phyloP scores from a whole-genome alignment of 2,797 vertebrate genomes.

The Ctenochaetus hawaiiensis region DNA sequence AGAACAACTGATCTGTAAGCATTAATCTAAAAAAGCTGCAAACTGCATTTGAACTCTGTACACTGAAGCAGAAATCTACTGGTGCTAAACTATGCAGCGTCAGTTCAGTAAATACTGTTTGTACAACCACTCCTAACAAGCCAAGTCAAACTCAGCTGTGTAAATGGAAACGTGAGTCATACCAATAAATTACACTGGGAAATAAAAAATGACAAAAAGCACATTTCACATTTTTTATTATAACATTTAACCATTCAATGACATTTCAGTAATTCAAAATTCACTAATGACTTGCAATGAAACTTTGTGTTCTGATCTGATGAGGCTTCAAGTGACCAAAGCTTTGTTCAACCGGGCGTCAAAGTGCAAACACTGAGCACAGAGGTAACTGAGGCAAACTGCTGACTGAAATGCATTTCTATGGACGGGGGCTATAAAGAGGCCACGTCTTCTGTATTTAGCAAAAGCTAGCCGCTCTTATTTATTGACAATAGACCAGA shows the following conservation, averaged over 20 bases:
- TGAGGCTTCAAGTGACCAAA: slow-evolving; percentile 29
- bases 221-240: slow-evolving; percentile 99
- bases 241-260: slow-evolving; percentile 94
- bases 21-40: slow-evolving; percentile 25
- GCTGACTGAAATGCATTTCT: slow-evolving; percentile 42
- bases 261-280: slow-evolving; percentile 91
- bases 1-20: slow-evolving; percentile 3
- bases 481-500: slow-evolving; percentile 2
- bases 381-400: slow-evolving; percentile 8
- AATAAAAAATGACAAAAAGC: slow-evolving; percentile 99
- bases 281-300: slow-evolving; percentile 74
- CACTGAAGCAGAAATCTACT: neutral
- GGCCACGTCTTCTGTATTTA: neutral
- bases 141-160: slow-evolving; percentile 32
- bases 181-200: slow-evolving; percentile 91
- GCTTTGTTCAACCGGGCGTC: slow-evolving; percentile 1
- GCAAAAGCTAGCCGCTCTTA: neutral
- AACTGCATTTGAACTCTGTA: slow-evolving; percentile 19
- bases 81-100: slow-evolving; percentile 6
- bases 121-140: slow-evolving; percentile 20
- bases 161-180: slow-evolving; percentile 61
- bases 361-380: slow-evolving; percentile 41
- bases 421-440: neutral
- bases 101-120: slow-evolving; percentile 5
- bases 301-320: slow-evolving; percentile 3